Conservation (phyloP, 1,140 invertebrate species). For the Sarcophaga peregrina region DNA sequence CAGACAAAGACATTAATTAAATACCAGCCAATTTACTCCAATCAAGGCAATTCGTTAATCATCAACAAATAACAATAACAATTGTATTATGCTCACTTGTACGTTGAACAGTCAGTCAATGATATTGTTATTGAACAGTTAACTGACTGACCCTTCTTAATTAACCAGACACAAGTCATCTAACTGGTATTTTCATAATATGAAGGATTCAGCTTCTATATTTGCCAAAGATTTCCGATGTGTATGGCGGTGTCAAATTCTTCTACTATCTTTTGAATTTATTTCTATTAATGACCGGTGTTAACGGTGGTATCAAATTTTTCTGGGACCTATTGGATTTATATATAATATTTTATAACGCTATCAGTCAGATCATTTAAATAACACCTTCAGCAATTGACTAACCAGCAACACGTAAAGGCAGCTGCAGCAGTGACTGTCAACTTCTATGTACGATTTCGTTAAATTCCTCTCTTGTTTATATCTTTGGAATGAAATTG, state of each 20-base stretch:
- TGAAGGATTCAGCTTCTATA: too few relatives aligned
- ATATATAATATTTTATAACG: too few relatives aligned
- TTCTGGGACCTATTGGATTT: too few relatives aligned
- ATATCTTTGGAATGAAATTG: background rate
- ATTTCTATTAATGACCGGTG: too few relatives aligned
- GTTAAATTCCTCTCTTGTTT: background rate
- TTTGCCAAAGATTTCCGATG: too few relatives aligned
- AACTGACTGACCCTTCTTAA: constrained; percentile 6
- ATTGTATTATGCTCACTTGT: too few relatives aligned
- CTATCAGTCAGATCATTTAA: too few relatives aligned
- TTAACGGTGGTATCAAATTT: too few relatives aligned
- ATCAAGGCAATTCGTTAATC: background rate
- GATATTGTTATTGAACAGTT: background rate
- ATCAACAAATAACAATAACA: background rate
- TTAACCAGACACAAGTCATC: constrained; percentile 5
- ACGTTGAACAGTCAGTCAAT: too few relatives aligned
- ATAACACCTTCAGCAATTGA: too few relatives aligned
- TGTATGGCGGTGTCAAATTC: too few relatives aligned
- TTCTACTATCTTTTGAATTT: too few relatives aligned
- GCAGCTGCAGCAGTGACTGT: background rate
- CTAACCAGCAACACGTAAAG: background rate
- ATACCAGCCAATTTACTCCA: background rate
- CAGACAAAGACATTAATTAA: background rate
- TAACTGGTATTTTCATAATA: background rate
- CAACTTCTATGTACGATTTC: background rate